Evolutionary conservation across 2,797 vertebrate genomes (phyloP).

Genomic region (Smutsia temminckii): DNA sequence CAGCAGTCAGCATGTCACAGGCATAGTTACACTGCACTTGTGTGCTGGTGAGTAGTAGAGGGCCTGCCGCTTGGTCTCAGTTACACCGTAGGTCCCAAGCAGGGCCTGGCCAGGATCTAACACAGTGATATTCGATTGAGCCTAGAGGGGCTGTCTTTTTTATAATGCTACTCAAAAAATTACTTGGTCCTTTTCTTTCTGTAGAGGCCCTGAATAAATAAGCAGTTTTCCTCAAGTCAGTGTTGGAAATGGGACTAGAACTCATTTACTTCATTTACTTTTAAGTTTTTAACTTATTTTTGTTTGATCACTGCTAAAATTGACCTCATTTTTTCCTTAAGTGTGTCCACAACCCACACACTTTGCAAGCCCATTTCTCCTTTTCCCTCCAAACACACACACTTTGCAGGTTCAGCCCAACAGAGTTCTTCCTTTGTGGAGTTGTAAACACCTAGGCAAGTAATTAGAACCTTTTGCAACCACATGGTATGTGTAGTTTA

Average conservation of each 20-base stretch:
- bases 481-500: neutral
- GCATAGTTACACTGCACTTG: accelerated
- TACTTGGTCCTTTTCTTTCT: neutral
- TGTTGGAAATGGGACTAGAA: neutral
- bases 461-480: neutral
- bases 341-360: too few species aligned
- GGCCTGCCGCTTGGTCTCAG: neutral
- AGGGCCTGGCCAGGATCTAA: neutral
- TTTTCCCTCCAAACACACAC: accelerated
- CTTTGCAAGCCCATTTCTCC: neutral
- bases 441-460: neutral
- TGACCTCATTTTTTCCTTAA: neutral
- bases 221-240: neutral
- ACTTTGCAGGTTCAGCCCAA: neutral
- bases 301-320: neutral
- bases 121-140: neutral
- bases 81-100: neutral
- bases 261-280: neutral
- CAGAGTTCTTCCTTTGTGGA: neutral
- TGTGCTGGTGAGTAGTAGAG: neutral
- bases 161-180: neutral
- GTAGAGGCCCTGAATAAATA: neutral
- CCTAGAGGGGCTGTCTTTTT: neutral
- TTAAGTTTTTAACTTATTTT: neutral
- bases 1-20: accelerated